phyloP scores from a whole-genome alignment of 2,797 vertebrate species.

The Ptychadena robeensis region DNA sequence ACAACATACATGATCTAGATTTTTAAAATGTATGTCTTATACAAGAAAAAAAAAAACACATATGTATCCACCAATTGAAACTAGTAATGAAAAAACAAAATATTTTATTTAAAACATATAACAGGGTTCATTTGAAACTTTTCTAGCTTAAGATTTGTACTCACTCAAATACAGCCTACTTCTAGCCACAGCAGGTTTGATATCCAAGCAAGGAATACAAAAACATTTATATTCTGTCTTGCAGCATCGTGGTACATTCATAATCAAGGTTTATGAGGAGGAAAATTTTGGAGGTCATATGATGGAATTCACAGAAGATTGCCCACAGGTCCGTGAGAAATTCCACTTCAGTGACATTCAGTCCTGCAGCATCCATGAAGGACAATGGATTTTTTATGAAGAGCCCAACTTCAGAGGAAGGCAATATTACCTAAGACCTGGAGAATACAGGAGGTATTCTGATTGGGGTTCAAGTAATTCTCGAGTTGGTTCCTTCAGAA shows the following conservation, averaged over 20 bases:
- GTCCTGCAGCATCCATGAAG: constrained; percentile 52
- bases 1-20: too few species aligned
- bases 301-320: constrained; percentile 59
- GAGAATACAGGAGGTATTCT: constrained; percentile 45
- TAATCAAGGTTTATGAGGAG: constrained; percentile 51
- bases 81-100: not conserved
- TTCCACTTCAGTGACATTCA: constrained; percentile 46
- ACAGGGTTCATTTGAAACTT: not conserved
- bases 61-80: not conserved
- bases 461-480: constrained; percentile 51
- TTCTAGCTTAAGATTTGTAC: not conserved
- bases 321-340: constrained; percentile 35
- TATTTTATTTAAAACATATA: not conserved
- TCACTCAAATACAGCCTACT: not conserved
- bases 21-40: too few species aligned
- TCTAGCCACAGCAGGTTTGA: not conserved
- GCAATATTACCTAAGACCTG: constrained; percentile 53
- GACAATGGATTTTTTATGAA: constrained; percentile 59
- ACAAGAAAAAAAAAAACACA: too few species aligned
- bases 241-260: constrained; percentile 55
- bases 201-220: not conserved
- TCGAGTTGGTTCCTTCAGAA: constrained; percentile 48
- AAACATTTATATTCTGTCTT: not conserved
- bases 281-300: constrained; percentile 57
- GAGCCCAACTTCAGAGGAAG: constrained; percentile 48